Evolutionary conservation across 2,888 invertebrate genomes (phyloP).

Genomic region (Siphlonurus alternatus): DNA sequence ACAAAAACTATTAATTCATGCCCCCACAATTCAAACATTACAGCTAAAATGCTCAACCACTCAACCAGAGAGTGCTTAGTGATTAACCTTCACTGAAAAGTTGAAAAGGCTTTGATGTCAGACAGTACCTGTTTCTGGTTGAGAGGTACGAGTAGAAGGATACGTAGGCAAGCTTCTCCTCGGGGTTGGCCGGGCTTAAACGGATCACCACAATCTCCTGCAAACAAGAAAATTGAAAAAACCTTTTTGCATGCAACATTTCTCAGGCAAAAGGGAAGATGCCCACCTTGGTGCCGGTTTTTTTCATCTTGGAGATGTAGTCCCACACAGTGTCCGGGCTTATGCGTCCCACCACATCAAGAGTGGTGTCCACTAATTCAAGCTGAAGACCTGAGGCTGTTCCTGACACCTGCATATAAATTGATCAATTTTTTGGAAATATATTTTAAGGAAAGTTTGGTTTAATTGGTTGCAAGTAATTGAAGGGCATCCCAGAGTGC

Average conservation of each 20-base stretch:
- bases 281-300: conserved; percentile 58
- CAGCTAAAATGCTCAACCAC: no score
- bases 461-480: not conserved
- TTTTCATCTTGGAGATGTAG: conserved; percentile 79
- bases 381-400: conserved; percentile 47
- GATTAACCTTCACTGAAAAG: no score
- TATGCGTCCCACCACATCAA: conserved; percentile 85
- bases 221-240: conserved; percentile 9
- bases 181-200: conserved; percentile 61
- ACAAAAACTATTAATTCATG: no score
- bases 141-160: conserved; percentile 79
- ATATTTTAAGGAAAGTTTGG: not conserved
- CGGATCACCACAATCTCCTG: conserved; percentile 66
- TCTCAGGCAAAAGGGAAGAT: no score
- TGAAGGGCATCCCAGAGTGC: no score
- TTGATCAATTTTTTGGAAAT: not conserved
- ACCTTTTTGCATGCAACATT: conserved; percentile 2
- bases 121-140: conserved; percentile 52
- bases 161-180: conserved; percentile 69
- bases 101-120: no score
- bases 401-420: conserved; percentile 28
- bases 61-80: no score
- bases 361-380: conserved; percentile 54
- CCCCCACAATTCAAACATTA: no score
- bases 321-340: conserved; percentile 82